Evolutionary conservation across 2,888 invertebrate species (phyloP).

Genomic region (Coleophora flavipennella): DNA sequence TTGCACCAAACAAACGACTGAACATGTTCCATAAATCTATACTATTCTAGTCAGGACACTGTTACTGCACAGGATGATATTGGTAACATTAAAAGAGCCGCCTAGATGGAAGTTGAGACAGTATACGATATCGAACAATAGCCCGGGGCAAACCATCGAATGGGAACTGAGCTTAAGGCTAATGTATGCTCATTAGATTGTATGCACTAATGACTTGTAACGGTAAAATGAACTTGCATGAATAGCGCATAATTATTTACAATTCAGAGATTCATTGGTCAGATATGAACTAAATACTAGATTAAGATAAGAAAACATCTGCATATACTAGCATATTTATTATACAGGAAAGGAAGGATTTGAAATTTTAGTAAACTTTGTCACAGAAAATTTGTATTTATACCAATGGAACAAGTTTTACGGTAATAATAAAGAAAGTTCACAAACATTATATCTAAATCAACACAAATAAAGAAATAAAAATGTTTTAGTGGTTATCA

Average conservation of each 20-base stretch:
- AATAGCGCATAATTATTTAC: not conserved
- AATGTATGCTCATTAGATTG: conserved; percentile 9
- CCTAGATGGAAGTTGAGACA: conserved; percentile 5
- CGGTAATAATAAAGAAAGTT: too few relatives aligned
- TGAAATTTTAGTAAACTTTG: too few relatives aligned
- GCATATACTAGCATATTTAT: too few relatives aligned
- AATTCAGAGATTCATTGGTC: not conserved
- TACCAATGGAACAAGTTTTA: too few relatives aligned
- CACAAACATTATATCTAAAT: too few relatives aligned
- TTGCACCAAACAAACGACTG: not conserved
- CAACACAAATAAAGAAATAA: not conserved
- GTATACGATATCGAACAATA: conserved; percentile 7
- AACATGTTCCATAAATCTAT: not conserved
- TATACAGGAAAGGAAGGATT: too few relatives aligned
- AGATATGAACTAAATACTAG: too few relatives aligned
- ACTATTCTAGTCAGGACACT: not conserved
- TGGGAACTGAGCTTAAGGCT: conserved; percentile 4
- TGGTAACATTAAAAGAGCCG: conserved; percentile 3
- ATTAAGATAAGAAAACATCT: too few relatives aligned
- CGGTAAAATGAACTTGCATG: not conserved
- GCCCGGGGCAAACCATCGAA: conserved; percentile 7
- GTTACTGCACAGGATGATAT: too few relatives aligned
- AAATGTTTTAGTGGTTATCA: too few relatives aligned
- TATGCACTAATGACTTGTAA: conserved; percentile 5
- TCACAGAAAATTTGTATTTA: too few relatives aligned